Base-by-base conservation (phyloP, 2,888 invertebrate species). In the Andrena bicolor region DNA sequence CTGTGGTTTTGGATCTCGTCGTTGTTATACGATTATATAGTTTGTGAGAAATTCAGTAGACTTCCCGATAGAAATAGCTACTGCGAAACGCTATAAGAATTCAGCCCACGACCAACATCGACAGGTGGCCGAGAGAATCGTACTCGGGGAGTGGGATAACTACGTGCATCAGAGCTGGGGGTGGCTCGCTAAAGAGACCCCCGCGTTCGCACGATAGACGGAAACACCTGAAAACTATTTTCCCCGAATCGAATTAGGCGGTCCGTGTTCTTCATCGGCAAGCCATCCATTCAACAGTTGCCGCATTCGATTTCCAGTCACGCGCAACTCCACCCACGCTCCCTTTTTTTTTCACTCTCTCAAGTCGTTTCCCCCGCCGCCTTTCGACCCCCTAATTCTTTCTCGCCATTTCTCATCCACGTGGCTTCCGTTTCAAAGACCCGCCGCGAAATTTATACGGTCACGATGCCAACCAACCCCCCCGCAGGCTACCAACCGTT, bases 211-310 rank as follows among this genome's bases (percentile, higher is more conserved):
- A 61, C 26, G 66, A 26, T 26, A 56, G 56, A 48, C 70, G 66
- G 72, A 86, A 87, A 82, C 76, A 73, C 66, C 65, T 58, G 66
- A 81, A 81, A 91, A 90, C 90, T 89, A 90, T 92, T 90, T 88
- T 75, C 86, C 81, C 82, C 83, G 85, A 91, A 92, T 92, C 86
- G 90, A 92, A 92, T 92, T 90, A 90, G 88, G 77, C 83, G 89
- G 70, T 65, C 41, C 91, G 90, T 91, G 91, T 89, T 91, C 88
- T 87, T 88, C 91, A 90, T 91, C 84, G 85, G 86, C 82, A 87
- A 90, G 86, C 86, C 82, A 85, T 88, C 86, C 86, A 92, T 92
- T 92, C 90, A 92, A 91, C 91, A 91, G 91, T 90, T 90, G 88
- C 89, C 85, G 48, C 81, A 72, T 92, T 82, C 72, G 85, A 75